Percentiles rank a stretch among this genome's conserved stretches.
Conservation (phyloP, 2,797 vertebrate species). For the Phoebastria nigripes region DNA sequence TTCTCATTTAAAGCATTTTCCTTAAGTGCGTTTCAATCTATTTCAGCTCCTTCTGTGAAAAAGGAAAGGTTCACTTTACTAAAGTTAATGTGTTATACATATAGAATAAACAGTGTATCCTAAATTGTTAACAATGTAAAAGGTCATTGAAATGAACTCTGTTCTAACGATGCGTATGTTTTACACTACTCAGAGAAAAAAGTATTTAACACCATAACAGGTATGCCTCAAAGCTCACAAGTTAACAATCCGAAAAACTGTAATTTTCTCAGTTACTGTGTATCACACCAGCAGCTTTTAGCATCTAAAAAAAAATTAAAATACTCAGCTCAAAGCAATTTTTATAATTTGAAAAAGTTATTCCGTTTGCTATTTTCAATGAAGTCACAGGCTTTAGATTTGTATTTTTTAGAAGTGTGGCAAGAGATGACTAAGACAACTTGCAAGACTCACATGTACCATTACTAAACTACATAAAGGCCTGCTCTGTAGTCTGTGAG, state of each 20-base stretch:
- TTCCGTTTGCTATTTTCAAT: not conserved
- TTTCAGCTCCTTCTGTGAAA: not conserved
- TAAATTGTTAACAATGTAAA: not conserved
- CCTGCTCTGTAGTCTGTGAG: not conserved
- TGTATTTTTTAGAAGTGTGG: not conserved
- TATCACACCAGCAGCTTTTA: not conserved
- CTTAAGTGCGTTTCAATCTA: not conserved
- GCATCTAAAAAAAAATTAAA: not conserved
- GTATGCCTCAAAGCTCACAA: not conserved
- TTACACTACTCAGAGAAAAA: not conserved
- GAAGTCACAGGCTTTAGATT: not conserved
- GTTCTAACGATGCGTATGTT: not conserved
- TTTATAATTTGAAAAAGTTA: not conserved
- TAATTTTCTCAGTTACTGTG: not conserved
- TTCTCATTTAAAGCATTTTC: not conserved
- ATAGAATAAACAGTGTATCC: not conserved
- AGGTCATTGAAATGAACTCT: not conserved
- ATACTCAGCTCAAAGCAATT: not conserved
- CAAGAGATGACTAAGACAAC: slow-evolving; percentile 38
- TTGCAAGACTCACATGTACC: not conserved
- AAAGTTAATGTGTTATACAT: not conserved
- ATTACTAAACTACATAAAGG: not conserved
- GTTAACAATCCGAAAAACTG: not conserved
- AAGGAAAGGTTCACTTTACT: not conserved
- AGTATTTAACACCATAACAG: not conserved